A percentile compares a stretch with the other conserved stretches of the same genome.
These are phyloP conservation scores for Drosophila tropicalis DNA, from an alignment of 1,140 invertebrate genomes.

Conservation along the genomic window DNA sequence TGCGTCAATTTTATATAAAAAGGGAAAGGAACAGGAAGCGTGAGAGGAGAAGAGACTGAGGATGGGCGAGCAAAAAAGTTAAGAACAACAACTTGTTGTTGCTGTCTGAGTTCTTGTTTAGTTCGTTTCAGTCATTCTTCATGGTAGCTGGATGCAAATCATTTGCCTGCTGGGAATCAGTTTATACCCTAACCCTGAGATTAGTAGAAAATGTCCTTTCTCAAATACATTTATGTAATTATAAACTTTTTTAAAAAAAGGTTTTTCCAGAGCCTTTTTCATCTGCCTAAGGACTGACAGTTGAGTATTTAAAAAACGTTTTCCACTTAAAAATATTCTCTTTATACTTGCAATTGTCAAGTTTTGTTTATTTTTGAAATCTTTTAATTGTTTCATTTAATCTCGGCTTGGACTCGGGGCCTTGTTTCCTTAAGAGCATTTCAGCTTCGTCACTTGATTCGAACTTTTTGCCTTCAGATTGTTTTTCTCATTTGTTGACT, in stretches of 20 bases:
- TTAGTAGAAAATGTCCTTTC: background rate
- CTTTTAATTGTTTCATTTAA: background rate
- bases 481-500: slow-evolving; percentile 62
- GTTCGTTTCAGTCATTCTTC: slow-evolving; percentile 11
- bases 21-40: slow-evolving; percentile 10
- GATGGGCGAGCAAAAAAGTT: slow-evolving; percentile 14
- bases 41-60: no score
- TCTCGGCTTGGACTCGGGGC: no score
- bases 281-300: no score
- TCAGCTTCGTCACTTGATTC: background rate
- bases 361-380: no score
- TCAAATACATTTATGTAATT: background rate
- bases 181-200: background rate
- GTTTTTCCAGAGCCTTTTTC: no score
- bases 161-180: slow-evolving; percentile 14
- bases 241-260: no score
- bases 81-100: slow-evolving; percentile 68
- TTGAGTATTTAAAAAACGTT: no score
- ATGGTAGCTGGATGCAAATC: slow-evolving; percentile 61
- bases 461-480: slow-evolving; percentile 31
- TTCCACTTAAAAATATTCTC: no score
- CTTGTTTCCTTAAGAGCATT: background rate
- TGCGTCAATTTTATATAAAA: slow-evolving; percentile 44
- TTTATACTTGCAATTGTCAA: no score
- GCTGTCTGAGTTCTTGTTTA: slow-evolving; percentile 36